A percentile compares a stretch with the other conserved stretches of the same genome.
Conservation (phyloP, 2,888 invertebrate genomes). For the Tigriopus californicus region DNA sequence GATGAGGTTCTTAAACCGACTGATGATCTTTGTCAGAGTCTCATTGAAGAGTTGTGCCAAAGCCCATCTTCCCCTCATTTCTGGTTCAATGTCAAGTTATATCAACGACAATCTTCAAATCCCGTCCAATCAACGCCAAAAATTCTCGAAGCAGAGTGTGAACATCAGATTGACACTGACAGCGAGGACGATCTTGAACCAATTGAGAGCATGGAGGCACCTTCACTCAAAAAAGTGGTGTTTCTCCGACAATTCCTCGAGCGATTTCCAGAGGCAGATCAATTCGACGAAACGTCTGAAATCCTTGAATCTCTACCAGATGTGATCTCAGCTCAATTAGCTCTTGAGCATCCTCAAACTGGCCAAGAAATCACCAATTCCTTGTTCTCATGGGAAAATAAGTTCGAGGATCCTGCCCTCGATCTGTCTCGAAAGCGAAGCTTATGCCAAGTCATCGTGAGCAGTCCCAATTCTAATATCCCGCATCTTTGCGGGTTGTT, state of each 20-base stretch:
- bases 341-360: not conserved
- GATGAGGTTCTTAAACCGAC: not conserved
- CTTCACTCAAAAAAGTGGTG: not conserved
- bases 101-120: no score
- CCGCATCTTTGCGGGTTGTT: not conserved
- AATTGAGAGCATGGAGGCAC: slow-evolving; percentile 9
- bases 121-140: not conserved
- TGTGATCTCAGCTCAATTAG: not conserved
- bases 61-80: no score
- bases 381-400: not conserved
- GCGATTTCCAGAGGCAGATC: not conserved
- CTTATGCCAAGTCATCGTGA: not conserved
- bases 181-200: slow-evolving; percentile 10
- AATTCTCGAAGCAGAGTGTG: not conserved
- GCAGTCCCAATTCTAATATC: not conserved
- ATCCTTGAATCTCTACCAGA: not conserved
- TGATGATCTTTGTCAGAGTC: no score
- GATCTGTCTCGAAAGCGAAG: not conserved
- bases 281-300: not conserved
- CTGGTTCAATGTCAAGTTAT: no score
- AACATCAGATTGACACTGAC: not conserved
- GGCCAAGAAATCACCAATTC: not conserved
- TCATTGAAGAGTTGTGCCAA: no score
- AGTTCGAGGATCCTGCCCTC: not conserved
- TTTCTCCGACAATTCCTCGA: slow-evolving; percentile 7